Evolutionary conservation across 2,888 invertebrate species (phyloP).

Genomic region (Melanostoma scalare): DNA sequence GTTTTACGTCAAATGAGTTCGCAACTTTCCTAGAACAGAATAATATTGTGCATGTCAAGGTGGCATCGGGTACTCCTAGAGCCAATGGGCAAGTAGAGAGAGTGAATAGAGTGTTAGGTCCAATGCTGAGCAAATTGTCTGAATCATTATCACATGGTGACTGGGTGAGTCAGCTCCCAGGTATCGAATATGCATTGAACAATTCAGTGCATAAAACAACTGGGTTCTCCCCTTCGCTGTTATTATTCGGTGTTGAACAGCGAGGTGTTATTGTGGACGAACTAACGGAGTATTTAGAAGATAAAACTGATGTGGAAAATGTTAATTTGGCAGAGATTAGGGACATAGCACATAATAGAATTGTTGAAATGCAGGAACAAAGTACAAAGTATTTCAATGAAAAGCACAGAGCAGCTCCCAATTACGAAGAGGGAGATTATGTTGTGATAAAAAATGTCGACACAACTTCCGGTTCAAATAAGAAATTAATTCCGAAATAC

Average conservation of each 20-base stretch:
- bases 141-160: too few relatives aligned
- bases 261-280: slow-evolving; percentile 70
- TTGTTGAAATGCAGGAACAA: slow-evolving; percentile 1
- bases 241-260: slow-evolving; percentile 76
- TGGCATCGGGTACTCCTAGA: slow-evolving; percentile 75
- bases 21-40: slow-evolving; percentile 61
- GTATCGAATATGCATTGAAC: too few relatives aligned
- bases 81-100: slow-evolving; percentile 75
- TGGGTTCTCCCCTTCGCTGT: too few relatives aligned
- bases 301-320: slow-evolving; percentile 9
- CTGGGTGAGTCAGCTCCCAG: too few relatives aligned
- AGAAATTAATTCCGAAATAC: slow-evolving; percentile 16
- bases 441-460: slow-evolving; percentile 22
- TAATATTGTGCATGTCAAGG: slow-evolving; percentile 72
- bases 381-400: not conserved
- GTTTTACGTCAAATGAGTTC: slow-evolving; percentile 46
- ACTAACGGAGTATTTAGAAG: slow-evolving; percentile 37
- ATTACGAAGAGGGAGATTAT: slow-evolving; percentile 32
- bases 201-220: too few relatives aligned
- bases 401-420: slow-evolving; percentile 18
- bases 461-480: slow-evolving; percentile 11
- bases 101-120: slow-evolving; percentile 15
- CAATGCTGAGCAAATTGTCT: too few relatives aligned
- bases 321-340: slow-evolving; percentile 1
- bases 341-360: not conserved